Percentiles rank a stretch among this genome's conserved stretches.
phyloP scores from a whole-genome alignment of 2,888 invertebrate genomes.

The Diplolepis rosae region DNA sequence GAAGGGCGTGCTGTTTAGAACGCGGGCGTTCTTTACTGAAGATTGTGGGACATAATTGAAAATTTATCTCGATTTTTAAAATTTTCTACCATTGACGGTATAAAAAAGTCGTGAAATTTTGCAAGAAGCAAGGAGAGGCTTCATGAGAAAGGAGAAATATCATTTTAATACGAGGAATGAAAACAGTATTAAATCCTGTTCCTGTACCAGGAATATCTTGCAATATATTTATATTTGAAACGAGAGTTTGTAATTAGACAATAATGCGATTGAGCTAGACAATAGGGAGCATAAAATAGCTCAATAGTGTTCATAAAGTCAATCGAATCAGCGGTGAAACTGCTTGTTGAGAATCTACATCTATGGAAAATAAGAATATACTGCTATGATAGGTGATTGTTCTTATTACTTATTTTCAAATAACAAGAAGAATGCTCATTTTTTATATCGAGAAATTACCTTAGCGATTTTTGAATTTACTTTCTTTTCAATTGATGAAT shows the following conservation, averaged over 20 bases:
- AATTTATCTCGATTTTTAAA: neutral
- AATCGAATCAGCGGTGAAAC: conserved; percentile 25
- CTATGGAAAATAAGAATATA: conserved; percentile 12
- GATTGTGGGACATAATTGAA: neutral
- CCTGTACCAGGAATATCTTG: conserved; percentile 27
- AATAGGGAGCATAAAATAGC: conserved; percentile 12
- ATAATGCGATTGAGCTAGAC: conserved; percentile 27
- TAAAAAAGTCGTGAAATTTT: neutral
- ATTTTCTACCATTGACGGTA: neutral
- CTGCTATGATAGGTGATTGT: conserved; percentile 7
- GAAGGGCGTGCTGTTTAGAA: conserved; percentile 17
- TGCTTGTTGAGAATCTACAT: conserved; percentile 14
- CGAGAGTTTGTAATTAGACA: conserved; percentile 26
- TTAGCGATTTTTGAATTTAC: neutral
- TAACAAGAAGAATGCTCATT: conserved; percentile 14
- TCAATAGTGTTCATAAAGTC: conserved; percentile 25
- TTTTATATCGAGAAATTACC: conserved; percentile 14
- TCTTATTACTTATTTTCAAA: conserved; percentile 8
- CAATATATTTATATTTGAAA: conserved; percentile 31
- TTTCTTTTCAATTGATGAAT: conserved; percentile 1
- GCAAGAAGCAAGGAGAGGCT: conserved; percentile 13
- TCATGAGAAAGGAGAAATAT: conserved; percentile 7
- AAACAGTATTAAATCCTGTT: conserved; percentile 30
- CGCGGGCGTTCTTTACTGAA: conserved; percentile 29
- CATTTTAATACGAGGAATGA: conserved; percentile 28